Percentiles rank a stretch among this genome's conserved stretches.
Evolutionary conservation across 2,113 vertebrate species (phyloP).

Genomic region (Engraulis encrasicolus): DNA sequence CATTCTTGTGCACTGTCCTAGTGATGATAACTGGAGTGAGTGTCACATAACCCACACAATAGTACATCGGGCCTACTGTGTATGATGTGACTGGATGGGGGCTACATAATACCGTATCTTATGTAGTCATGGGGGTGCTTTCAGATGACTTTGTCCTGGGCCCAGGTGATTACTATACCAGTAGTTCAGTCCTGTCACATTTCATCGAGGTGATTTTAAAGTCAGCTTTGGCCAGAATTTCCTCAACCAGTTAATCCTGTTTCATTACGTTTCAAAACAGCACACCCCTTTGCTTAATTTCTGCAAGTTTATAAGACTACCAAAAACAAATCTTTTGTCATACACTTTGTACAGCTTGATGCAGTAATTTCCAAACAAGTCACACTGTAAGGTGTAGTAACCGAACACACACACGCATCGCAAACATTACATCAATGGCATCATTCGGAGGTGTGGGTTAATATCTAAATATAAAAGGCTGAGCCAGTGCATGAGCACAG

Average conservation of each 20-base stretch:
- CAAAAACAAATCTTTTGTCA: neutral
- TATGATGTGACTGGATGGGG: too few relatives aligned
- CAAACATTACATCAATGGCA: neutral
- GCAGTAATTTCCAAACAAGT: neutral
- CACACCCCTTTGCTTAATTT: neutral
- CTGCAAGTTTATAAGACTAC: neutral
- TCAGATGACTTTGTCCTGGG: too few relatives aligned
- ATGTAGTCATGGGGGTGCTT: too few relatives aligned
- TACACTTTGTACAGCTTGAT: neutral
- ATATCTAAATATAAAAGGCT: neutral
- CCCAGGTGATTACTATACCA: too few relatives aligned
- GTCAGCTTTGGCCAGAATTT: neutral
- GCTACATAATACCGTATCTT: too few relatives aligned
- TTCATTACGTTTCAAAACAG: neutral
- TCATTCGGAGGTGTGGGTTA: neutral
- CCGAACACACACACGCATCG: neutral
- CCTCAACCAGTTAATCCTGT: neutral
- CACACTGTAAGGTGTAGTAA: neutral
- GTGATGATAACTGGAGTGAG: too few relatives aligned
- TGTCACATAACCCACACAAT: too few relatives aligned
- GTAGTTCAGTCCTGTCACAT: neutral
- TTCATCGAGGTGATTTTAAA: neutral
- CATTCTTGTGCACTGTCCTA: too few relatives aligned
- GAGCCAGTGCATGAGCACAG: neutral
- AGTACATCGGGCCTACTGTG: too few relatives aligned